Evolutionary conservation across 2,888 invertebrate species (phyloP).

Genomic region (Listrodromus nycthemerus): DNA sequence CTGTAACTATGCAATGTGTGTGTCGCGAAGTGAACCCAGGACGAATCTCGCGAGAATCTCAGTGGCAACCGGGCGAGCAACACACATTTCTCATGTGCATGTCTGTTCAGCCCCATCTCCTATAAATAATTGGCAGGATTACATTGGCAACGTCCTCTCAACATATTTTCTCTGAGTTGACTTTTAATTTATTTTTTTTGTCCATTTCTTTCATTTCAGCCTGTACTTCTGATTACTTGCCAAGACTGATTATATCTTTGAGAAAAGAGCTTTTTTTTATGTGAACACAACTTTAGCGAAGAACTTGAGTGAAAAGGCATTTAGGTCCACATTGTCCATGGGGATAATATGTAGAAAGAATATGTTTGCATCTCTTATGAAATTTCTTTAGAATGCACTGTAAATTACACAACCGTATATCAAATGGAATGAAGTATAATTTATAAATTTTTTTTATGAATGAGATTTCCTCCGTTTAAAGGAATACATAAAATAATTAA

Average conservation of each 20-base stretch:
- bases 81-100: constrained; percentile 78
- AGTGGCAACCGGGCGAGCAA: constrained; percentile 76
- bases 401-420: no score
- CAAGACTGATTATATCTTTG: not conserved
- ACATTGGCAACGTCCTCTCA: constrained; percentile 80
- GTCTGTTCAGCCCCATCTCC: constrained; percentile 83
- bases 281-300: constrained; percentile 15
- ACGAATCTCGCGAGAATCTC: constrained; percentile 83
- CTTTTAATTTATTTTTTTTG: constrained; percentile 53
- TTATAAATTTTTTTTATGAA: no score
- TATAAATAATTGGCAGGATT: constrained; percentile 84
- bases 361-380: no score
- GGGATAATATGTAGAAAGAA: not conserved
- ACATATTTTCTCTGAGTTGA: constrained; percentile 70
- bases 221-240: constrained; percentile 5
- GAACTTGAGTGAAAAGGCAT: not conserved
- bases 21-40: constrained; percentile 82
- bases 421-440: no score
- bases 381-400: no score
- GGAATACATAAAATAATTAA: no score
- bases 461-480: no score
- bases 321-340: not conserved
- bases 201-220: constrained; percentile 49
- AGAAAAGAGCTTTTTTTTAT: constrained; percentile 45
- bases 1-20: constrained; percentile 83